A percentile compares a stretch with the other conserved stretches of the same genome.
phyloP scores from a whole-genome alignment of 2,113 vertebrate species.

The Nipponia nippon region DNA sequence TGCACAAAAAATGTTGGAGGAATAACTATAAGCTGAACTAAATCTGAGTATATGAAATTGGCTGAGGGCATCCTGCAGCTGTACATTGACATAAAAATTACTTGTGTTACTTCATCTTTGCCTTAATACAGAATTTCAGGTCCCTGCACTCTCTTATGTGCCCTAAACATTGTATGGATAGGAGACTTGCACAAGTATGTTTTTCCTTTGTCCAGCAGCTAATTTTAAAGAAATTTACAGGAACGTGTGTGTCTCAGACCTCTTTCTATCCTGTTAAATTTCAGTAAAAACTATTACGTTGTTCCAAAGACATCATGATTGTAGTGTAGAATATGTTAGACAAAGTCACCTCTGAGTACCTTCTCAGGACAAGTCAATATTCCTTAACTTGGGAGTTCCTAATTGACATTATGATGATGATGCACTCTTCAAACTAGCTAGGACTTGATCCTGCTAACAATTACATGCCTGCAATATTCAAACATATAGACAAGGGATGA shows the following conservation, averaged over 20 bases:
- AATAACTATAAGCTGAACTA: not conserved
- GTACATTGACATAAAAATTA: not conserved
- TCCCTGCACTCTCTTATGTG: not conserved
- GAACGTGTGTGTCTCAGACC: not conserved
- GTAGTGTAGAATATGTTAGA: not conserved
- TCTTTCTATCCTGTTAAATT: not conserved
- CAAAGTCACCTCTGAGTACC: not conserved
- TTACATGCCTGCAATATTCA: not conserved
- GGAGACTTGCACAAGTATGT: not conserved
- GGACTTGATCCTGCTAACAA: not conserved
- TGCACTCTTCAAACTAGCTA: not conserved
- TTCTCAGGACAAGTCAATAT: not conserved
- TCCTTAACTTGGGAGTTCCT: not conserved
- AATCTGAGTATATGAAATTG: not conserved
- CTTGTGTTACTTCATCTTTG: not conserved
- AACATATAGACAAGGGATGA: not conserved
- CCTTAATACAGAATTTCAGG: not conserved
- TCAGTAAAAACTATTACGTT: accelerated
- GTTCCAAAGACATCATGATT: not conserved
- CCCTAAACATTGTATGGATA: not conserved
- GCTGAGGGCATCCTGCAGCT: not conserved
- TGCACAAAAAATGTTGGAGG: not conserved
- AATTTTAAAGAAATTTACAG: not conserved
- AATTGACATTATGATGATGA: not conserved
- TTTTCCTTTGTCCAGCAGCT: not conserved